A percentile compares a stretch with the other conserved stretches of the same genome.
Conservation (phyloP, 1,140 invertebrate genomes). For the Panonychus citri region DNA sequence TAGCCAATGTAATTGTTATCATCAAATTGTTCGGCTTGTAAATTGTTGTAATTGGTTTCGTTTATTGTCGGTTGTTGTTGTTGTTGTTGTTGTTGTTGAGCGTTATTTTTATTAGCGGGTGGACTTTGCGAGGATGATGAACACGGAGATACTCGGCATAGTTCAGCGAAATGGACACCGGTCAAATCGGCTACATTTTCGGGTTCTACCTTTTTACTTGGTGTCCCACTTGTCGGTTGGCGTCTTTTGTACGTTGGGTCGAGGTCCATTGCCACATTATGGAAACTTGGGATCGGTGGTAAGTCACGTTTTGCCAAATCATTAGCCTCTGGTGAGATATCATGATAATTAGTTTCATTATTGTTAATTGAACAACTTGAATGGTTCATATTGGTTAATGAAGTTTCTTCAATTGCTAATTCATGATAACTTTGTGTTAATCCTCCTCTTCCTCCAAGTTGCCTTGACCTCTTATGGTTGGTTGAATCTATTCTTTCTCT, state of each 20-base stretch:
- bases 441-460: not conserved
- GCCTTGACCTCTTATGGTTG: too few species aligned
- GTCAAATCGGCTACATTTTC: not conserved
- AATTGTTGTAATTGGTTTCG: not conserved
- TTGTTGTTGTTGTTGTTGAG: too few species aligned
- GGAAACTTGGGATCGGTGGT: not conserved
- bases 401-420: not conserved
- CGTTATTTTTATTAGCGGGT: too few species aligned
- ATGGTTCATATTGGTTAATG: not conserved
- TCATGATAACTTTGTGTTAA: not conserved
- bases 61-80: too few species aligned
- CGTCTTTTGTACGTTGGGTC: slow-evolving; percentile 30
- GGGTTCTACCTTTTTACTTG: not conserved
- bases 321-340: not conserved
- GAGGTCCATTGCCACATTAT: slow-evolving; percentile 34
- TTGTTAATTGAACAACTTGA: not conserved
- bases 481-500: not conserved
- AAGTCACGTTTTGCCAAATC: not conserved
- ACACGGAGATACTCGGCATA: not conserved
- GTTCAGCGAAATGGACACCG: slow-evolving; percentile 6
- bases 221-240: not conserved
- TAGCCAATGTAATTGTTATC: not conserved
- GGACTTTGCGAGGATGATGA: not conserved
- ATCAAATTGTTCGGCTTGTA: not conserved
- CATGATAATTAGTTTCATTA: not conserved